Evolutionary conservation across 2,888 invertebrate genomes (phyloP).

Genomic region (Sinelater perroti): DNA sequence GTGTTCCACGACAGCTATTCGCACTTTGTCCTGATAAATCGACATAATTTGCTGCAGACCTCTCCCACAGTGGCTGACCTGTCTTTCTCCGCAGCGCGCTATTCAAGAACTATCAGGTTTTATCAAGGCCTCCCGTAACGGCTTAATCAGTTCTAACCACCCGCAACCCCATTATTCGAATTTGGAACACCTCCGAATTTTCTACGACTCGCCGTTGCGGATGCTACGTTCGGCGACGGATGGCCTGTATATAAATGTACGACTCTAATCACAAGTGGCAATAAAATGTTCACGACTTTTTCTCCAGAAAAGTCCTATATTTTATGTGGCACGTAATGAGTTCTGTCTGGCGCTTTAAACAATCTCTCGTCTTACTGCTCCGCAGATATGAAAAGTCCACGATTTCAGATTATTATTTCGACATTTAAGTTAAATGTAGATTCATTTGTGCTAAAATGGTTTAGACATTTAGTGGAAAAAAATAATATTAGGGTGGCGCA

Average conservation of each 20-base stretch:
- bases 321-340: slow-evolving; percentile 16
- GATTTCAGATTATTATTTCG: not conserved
- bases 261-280: slow-evolving; percentile 5
- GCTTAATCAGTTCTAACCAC: slow-evolving; percentile 1
- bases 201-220: too few species aligned
- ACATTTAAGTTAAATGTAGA: not conserved
- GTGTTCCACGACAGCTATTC: slow-evolving; percentile 43
- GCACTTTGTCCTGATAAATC: slow-evolving; percentile 48
- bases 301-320: slow-evolving; percentile 5
- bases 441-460: too few species aligned
- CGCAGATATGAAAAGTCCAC: slow-evolving; percentile 13
- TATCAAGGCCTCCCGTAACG: not conserved
- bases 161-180: too few species aligned
- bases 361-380: slow-evolving; percentile 15
- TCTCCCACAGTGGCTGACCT: slow-evolving; percentile 41
- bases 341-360: slow-evolving; percentile 6
- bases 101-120: not conserved
- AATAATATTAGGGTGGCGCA: too few species aligned
- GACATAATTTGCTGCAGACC: slow-evolving; percentile 37
- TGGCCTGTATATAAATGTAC: not conserved
- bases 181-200: not conserved
- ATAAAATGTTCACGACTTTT: slow-evolving; percentile 18
- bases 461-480: too few species aligned
- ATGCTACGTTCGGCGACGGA: too few species aligned
- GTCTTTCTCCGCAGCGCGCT: slow-evolving; percentile 35